phyloP scores from a whole-genome alignment of 2,888 invertebrate species.

The Drosophila suboccidentalis region DNA sequence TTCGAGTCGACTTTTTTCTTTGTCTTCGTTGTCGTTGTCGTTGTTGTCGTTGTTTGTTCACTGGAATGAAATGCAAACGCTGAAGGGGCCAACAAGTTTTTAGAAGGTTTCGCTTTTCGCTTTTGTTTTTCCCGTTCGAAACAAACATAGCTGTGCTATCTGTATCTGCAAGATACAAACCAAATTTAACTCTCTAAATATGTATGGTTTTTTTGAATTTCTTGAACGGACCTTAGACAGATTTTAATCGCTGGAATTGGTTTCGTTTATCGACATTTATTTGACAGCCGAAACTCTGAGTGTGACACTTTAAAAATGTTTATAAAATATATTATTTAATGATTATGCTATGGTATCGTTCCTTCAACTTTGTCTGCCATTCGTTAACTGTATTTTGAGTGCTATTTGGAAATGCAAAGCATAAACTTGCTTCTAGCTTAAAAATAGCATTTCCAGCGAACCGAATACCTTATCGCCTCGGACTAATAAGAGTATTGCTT shows the following conservation, averaged over 20 bases:
- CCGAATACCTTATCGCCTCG: slow-evolving; percentile 12
- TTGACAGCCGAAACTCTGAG: slow-evolving; percentile 71
- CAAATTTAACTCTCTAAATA: slow-evolving; percentile 24
- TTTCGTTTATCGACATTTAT: slow-evolving; percentile 64
- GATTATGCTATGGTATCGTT: slow-evolving; percentile 42
- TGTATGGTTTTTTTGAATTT: slow-evolving; percentile 7
- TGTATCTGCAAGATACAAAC: slow-evolving; percentile 39
- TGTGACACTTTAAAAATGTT: slow-evolving; percentile 72
- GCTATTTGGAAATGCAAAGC: slow-evolving; percentile 41
- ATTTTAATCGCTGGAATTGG: slow-evolving; percentile 66
- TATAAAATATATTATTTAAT: slow-evolving; percentile 56
- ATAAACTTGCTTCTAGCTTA: slow-evolving; percentile 64
- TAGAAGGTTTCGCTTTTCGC: slow-evolving; percentile 34
- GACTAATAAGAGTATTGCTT: slow-evolving; percentile 7
- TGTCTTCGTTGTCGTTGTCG: slow-evolving; percentile 9
- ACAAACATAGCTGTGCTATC: slow-evolving; percentile 39
- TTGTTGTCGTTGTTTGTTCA: slow-evolving; percentile 36
- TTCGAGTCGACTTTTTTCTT: slow-evolving; percentile 36
- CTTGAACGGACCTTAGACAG: slow-evolving; percentile 23
- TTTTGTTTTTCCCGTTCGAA: slow-evolving; percentile 39
- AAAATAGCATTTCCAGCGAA: slow-evolving; percentile 22
- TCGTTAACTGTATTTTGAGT: slow-evolving; percentile 35
- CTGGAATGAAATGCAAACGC: slow-evolving; percentile 52
- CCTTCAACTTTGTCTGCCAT: background rate
- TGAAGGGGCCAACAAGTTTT: slow-evolving; percentile 34